Percentiles rank a stretch among this genome's conserved stretches.
Evolutionary conservation across 1,140 invertebrate species (phyloP).

Genomic region (Drosophila bocki): DNA sequence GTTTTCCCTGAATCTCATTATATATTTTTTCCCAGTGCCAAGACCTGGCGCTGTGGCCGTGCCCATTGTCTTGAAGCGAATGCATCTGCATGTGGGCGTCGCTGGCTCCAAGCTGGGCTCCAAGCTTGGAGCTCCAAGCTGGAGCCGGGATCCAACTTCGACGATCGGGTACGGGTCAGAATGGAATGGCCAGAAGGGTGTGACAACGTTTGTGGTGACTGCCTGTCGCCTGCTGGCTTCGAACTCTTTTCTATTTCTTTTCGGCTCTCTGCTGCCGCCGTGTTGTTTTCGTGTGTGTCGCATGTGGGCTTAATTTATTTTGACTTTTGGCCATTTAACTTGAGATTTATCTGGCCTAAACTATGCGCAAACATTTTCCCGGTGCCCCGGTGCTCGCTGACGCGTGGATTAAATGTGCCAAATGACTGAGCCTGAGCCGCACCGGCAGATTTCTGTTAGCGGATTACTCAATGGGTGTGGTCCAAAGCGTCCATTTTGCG

Average conservation of each 20-base stretch:
- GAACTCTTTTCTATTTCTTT: slow-evolving; percentile 48
- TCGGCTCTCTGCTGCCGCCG: neutral
- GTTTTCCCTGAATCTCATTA: neutral
- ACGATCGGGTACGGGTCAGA: slow-evolving; percentile 63
- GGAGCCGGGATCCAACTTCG: slow-evolving; percentile 13
- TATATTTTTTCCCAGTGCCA: slow-evolving; percentile 8
- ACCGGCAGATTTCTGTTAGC: slow-evolving; percentile 46
- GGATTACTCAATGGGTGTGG: slow-evolving; percentile 64
- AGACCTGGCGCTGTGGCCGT: slow-evolving; percentile 42
- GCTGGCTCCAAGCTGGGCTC: slow-evolving; percentile 25
- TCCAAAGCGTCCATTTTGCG: slow-evolving; percentile 40
- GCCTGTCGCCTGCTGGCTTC: slow-evolving; percentile 59
- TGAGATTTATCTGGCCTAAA: slow-evolving; percentile 82
- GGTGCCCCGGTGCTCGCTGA: slow-evolving; percentile 58
- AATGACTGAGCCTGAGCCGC: slow-evolving; percentile 64
- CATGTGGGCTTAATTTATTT: slow-evolving; percentile 84
- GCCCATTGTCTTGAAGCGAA: slow-evolving; percentile 57
- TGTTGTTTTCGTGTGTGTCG: slow-evolving; percentile 29
- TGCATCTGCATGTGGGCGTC: slow-evolving; percentile 81
- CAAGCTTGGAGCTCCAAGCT: slow-evolving; percentile 4
- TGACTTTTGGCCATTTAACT: slow-evolving; percentile 83
- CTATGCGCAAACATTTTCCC: slow-evolving; percentile 74
- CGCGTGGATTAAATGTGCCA: slow-evolving; percentile 82
- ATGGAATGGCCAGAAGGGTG: slow-evolving; percentile 80
- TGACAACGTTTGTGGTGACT: slow-evolving; percentile 77